Percentiles rank a stretch among this genome's conserved stretches.
phyloP scores from a whole-genome alignment of 2,888 invertebrate genomes.

The Nemotelus pantherinus region DNA sequence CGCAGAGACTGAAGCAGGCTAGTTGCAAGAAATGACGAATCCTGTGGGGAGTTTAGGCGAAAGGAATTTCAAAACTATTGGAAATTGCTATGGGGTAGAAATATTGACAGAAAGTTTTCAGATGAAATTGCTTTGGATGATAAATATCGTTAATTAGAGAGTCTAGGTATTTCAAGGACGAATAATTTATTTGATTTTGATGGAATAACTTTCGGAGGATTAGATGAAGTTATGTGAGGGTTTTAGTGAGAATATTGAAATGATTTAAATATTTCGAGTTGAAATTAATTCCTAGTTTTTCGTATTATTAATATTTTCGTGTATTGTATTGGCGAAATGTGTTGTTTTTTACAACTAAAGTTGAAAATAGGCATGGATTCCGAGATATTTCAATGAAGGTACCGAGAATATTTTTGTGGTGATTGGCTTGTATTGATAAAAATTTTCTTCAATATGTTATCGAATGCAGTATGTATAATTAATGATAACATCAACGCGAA shows the following conservation, averaged over 20 bases:
- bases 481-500: no score
- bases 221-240: background rate
- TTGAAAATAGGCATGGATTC: no score
- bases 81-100: background rate
- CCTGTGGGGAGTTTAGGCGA: background rate
- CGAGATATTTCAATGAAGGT: no score
- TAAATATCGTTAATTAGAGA: background rate
- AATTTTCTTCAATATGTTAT: no score
- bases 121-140: background rate
- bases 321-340: no score
- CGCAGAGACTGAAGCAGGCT: background rate
- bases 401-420: no score
- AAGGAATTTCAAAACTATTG: background rate
- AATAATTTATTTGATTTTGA: no score
- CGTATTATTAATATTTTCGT: no score
- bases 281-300: background rate
- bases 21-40: background rate
- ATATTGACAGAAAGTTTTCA: background rate
- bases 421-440: no score
- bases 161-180: no score
- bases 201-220: background rate
- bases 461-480: no score
- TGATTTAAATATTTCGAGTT: background rate
- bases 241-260: background rate
- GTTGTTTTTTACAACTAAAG: no score